Conservation (phyloP, 1,140 invertebrate species). For the Papilio helenus region DNA sequence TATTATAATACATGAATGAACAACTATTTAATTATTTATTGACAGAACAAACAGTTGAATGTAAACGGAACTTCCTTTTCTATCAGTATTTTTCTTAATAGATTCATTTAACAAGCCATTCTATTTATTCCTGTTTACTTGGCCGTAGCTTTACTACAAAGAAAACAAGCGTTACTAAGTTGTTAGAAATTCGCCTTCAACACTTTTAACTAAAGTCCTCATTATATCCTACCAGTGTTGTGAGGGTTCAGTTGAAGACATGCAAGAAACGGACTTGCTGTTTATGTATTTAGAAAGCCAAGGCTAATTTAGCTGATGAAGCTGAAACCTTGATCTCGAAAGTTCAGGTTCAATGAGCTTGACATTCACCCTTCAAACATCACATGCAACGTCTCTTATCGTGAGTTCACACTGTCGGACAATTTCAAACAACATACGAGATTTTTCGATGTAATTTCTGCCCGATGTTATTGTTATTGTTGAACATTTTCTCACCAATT, state of each 20-base stretch:
- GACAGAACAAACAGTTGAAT: no score
- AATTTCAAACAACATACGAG: no score
- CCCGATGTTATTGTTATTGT: no score
- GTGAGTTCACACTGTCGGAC: background rate
- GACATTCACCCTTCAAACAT: background rate
- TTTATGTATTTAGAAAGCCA: background rate
- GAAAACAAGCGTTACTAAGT: background rate
- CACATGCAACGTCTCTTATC: background rate
- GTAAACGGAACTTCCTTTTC: no score
- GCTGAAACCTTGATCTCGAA: background rate
- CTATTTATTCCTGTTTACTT: no score
- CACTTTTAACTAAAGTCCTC: background rate
- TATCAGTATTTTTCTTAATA: no score
- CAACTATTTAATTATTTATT: no score
- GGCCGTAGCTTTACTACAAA: no score
- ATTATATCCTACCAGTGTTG: background rate
- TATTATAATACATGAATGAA: no score
- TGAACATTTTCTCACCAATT: no score
- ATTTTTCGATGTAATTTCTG: no score
- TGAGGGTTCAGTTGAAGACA: background rate
- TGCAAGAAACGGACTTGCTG: background rate
- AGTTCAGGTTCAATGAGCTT: background rate
- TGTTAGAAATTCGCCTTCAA: background rate
- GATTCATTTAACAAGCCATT: no score
- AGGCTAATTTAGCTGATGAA: background rate